A percentile compares a stretch with the other conserved stretches of the same genome.
Conservation (phyloP, 1,140 invertebrate species). For the Pseudomyrmex cubaensis region DNA sequence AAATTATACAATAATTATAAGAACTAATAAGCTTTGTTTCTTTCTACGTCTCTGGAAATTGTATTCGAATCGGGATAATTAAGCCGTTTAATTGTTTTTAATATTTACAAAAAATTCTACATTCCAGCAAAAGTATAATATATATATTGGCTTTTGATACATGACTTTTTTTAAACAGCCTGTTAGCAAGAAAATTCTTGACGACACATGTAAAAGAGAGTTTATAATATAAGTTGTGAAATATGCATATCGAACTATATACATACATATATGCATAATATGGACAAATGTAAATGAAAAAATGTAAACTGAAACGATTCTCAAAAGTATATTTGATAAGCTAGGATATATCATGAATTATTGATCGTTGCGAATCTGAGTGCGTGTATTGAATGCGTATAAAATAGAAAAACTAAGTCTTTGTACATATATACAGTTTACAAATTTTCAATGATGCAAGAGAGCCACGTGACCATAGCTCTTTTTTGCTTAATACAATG, state of each 20-base stretch:
- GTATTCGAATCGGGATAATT: constrained; percentile 2
- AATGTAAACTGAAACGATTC: constrained; percentile 27
- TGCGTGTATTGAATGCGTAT: constrained; percentile 18
- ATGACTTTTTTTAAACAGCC: neutral
- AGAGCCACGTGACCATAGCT: neutral
- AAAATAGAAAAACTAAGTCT: constrained; percentile 5
- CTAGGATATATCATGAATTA: constrained; percentile 21
- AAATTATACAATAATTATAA: neutral
- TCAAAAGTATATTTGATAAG: neutral
- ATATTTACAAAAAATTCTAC: neutral
- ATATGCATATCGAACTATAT: constrained; percentile 28
- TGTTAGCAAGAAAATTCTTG: constrained; percentile 18
- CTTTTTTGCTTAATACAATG: neutral
- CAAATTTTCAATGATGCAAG: constrained; percentile 15
- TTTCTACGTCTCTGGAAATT: neutral
- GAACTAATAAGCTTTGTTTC: neutral
- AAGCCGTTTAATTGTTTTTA: neutral
- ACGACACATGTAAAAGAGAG: neutral
- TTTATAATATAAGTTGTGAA: constrained; percentile 15
- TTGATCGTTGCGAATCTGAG: constrained; percentile 30
- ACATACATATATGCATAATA: neutral
- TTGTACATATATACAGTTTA: constrained; percentile 39
- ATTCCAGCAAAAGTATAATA: constrained; percentile 1
- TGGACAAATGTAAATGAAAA: neutral
- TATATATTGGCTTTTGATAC: neutral